Percentiles rank a stretch among this genome's conserved stretches.
These are phyloP conservation scores for Thalpophila matura DNA, from an alignment of 2,888 invertebrate species.

Conservation along the genomic window DNA sequence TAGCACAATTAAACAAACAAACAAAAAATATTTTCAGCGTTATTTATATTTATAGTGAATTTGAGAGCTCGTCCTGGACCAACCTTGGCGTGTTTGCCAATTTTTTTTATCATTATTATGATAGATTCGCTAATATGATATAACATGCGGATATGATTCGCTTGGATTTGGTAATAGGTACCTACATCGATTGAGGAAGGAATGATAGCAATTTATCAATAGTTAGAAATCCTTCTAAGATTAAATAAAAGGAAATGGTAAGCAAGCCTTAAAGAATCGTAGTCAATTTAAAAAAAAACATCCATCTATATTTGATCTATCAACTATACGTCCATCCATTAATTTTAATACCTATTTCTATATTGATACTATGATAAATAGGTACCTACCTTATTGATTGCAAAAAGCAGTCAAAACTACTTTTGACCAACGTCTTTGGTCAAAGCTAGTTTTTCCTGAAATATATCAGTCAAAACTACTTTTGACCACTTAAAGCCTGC, in stretches of 20 bases:
- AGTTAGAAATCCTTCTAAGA: constrained; percentile 36
- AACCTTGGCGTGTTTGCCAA: constrained; percentile 37
- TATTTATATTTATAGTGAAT: constrained; percentile 50
- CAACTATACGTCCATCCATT: constrained; percentile 7
- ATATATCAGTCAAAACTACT: no score
- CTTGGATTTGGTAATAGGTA: constrained; percentile 18
- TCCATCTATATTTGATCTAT: constrained; percentile 9
- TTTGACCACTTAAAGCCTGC: no score
- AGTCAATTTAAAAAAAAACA: constrained; percentile 20
- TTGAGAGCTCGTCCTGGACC: constrained; percentile 28
- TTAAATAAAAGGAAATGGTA: constrained; percentile 27
- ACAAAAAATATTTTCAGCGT: no score
- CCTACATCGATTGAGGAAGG: constrained; percentile 48
- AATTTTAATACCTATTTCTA: no score
- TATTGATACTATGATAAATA: no score
- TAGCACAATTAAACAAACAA: no score
- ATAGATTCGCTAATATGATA: constrained; percentile 22
- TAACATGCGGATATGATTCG: constrained; percentile 42
- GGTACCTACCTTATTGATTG: no score
- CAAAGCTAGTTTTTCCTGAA: no score
- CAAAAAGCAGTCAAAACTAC: no score
- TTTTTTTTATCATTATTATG: constrained; percentile 16
- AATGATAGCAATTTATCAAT: constrained; percentile 44
- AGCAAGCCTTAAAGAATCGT: constrained; percentile 1
- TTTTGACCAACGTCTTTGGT: no score